Evolutionary conservation across 2,113 vertebrate species (phyloP), one percentile per base, ranked within the genome.

Genomic region (Salminus brasiliensis): DNA sequence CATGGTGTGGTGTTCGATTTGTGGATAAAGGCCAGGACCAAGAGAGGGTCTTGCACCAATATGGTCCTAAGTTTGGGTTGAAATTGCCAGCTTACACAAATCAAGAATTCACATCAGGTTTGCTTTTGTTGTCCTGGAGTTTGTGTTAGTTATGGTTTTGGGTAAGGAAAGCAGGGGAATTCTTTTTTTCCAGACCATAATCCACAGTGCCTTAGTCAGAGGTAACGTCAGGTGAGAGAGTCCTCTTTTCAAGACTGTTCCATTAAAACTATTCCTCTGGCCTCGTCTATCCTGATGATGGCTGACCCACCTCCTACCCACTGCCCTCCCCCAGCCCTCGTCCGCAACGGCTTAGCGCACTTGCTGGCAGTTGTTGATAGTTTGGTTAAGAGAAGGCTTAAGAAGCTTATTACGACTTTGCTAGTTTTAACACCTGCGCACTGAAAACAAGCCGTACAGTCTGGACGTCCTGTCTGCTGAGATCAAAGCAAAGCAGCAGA

Each of bases 211-310:
- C 62, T 53, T 27, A 57, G 29, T 23, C 32, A 57, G 25, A 29
- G 21, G 36, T 57, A 49, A 21, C 29, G 45, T 39, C 53, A 1
- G 47, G 34, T 32, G 34, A 49, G n/a, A 30, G 29, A n/a, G 70
- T 1, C 25, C 25, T 59, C 39, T 15, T 81, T 41, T 81, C 18
- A 81, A 65, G 53, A 45, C 16, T 8, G 55, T 55, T 75, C 32
- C 59, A 49, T 70, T 74, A 62, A 47, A 68, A 41, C 47, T 74
- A 68, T 69, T 74, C 72, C 32, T 39, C 57, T 60, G 15, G 52
- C 30, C 27, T 63, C 65, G 57, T 49, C 36, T 59, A 49, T 72
- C 53, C 62, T 43, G 15, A 30, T 45, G 39, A 60, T 41, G 16
- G 27, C 25, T 57, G 25, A 41, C 15, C 34, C 39, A 7, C 23